Evolutionary conservation across 2,113 vertebrate genomes (phyloP).

Genomic region (Microcebus lehilahytsara): DNA sequence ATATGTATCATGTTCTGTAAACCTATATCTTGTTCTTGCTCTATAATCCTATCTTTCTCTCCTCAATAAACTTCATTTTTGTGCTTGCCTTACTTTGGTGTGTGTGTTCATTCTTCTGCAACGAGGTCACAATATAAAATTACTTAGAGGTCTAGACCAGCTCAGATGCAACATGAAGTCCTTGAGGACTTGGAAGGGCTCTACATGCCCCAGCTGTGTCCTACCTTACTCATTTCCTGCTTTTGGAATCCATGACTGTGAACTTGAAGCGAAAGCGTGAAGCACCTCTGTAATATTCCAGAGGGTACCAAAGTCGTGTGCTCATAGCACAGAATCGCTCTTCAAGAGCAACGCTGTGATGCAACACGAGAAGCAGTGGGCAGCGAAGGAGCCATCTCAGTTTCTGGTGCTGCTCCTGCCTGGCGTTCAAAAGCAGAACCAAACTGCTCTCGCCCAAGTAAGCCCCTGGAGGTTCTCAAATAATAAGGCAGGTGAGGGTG

Average conservation of each 20-base stretch:
- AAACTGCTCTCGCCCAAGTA: background rate
- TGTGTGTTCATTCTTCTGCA: background rate
- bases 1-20: too few relatives aligned
- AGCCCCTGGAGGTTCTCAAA: background rate
- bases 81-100: too few relatives aligned
- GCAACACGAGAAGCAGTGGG: background rate
- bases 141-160: background rate
- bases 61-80: too few relatives aligned
- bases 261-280: background rate
- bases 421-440: background rate
- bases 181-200: background rate
- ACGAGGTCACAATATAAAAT: background rate
- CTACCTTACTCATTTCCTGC: background rate
- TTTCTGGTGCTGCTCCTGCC: background rate
- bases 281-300: background rate
- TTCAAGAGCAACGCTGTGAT: background rate
- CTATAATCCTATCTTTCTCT: too few relatives aligned
- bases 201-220: background rate
- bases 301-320: background rate
- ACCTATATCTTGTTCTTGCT: too few relatives aligned
- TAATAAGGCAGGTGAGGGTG: background rate
- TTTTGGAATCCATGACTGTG: background rate
- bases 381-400: rapidly evolving
- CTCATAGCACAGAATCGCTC: background rate
- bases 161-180: background rate